Base-by-base conservation (phyloP, 2,113 vertebrate genomes). In the Cinclus cinclus region DNA sequence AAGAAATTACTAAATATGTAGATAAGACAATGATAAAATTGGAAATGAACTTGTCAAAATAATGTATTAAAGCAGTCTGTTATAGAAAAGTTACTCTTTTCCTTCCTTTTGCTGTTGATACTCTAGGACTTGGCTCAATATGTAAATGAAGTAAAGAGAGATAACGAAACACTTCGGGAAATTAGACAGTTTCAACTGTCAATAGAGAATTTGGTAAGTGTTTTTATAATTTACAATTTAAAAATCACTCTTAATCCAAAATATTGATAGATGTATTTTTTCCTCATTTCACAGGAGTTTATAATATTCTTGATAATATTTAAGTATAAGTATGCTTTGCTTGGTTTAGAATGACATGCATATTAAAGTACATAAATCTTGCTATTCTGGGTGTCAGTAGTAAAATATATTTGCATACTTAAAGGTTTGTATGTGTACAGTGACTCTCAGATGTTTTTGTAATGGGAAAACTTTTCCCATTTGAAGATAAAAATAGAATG, bases 91-190 rank as follows among this genome's bases (percentile, higher is more conserved):
- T 6, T 39, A 25, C 28, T 44, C 4, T 41, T 35, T 30, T 22
- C 15, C 7, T 56, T 63, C 30, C 31, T 94, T 89, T 92, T 89
- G 28, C 83, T 83, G 83, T 93, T 69, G 94, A 56, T 97, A 81
- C 53, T 96, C 35, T 95, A 99, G 99, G 99, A 99, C 96, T 98
- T 99, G 98, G 99, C 99, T 89, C 99, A 99, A 79, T 99, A 99
- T 76, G 99, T 99, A 88, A 99, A 99, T 53, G 99, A 99, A 98
- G 99, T 99, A 76, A 99, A 99, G 97, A 98, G 99, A 96, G 99
- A 99, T 98, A 99, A 99, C 21, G 99, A 99, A 98, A 99, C 99
- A 0, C 95, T 99, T 78, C 98, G 99, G 90, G 99, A 99, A 97
- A 99, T 99, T 79, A 98, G 97, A 90, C 99, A 99, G 94, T 99